Conservation (phyloP, 1,140 invertebrate species). For the Atta texana region DNA sequence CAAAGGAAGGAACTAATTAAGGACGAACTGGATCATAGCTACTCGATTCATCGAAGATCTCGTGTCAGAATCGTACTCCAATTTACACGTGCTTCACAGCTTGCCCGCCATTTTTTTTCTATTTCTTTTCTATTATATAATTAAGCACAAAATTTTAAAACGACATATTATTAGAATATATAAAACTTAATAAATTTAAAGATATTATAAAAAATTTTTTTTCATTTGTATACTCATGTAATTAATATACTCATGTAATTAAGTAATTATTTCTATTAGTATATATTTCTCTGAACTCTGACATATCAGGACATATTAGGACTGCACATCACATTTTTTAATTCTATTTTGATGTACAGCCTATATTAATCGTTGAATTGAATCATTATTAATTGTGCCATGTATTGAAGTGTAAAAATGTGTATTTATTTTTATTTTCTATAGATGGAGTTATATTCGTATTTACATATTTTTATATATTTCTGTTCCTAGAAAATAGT, state of each 20-base stretch:
- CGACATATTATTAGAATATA: not conserved
- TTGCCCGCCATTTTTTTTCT: not conserved
- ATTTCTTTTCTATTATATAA: not conserved
- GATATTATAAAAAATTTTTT: not conserved
- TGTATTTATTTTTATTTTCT: no score
- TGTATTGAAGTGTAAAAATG: no score
- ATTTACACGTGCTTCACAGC: not conserved
- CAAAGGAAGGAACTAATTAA: conserved; percentile 19
- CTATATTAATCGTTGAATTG: not conserved
- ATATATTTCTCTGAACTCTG: not conserved
- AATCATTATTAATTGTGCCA: not conserved
- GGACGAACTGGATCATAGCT: not conserved
- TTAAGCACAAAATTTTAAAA: not conserved
- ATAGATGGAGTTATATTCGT: no score
- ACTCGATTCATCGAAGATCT: conserved; percentile 16
- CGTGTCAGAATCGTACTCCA: not conserved
- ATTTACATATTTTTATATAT: conserved; percentile 14
- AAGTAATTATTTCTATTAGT: not conserved
- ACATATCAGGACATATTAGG: not conserved
- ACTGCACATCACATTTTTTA: not conserved
- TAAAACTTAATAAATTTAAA: not conserved
- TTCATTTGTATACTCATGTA: not conserved
- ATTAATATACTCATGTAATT: not conserved
- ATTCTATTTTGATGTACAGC: not conserved
- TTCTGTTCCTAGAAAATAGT: conserved; percentile 5